Conservation (phyloP, 2,888 invertebrate genomes). For the Iselma pallidipennis region DNA sequence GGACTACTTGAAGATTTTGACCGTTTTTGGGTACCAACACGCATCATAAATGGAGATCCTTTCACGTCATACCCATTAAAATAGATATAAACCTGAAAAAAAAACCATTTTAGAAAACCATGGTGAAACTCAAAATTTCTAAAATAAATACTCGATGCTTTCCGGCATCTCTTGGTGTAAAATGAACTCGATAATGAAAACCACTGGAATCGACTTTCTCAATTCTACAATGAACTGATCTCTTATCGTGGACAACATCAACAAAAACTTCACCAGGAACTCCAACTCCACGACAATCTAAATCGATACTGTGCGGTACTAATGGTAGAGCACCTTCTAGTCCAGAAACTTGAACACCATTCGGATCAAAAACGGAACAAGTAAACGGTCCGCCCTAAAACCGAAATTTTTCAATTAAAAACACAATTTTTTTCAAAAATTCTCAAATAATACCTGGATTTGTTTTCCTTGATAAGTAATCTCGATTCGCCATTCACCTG, state of each 20-base stretch:
- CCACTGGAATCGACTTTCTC: slow-evolving; percentile 77
- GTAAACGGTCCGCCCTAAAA: slow-evolving; percentile 91
- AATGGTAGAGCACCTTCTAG: slow-evolving; percentile 83
- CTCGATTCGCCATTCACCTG: slow-evolving; percentile 96
- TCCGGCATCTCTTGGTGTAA: slow-evolving; percentile 77
- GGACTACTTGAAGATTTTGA: slow-evolving; percentile 59
- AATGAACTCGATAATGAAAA: slow-evolving; percentile 70
- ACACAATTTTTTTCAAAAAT: neutral
- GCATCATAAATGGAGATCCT: slow-evolving; percentile 86
- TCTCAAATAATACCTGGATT: slow-evolving; percentile 65
- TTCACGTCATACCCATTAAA: slow-evolving; percentile 87
- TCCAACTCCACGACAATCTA: slow-evolving; percentile 72
- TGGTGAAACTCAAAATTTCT: too few relatives aligned
- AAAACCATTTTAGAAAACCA: neutral
- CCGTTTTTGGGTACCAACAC: slow-evolving; percentile 77
- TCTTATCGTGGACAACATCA: slow-evolving; percentile 88
- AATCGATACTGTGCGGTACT: slow-evolving; percentile 83
- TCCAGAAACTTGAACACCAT: slow-evolving; percentile 81
- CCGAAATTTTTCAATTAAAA: slow-evolving; percentile 9
- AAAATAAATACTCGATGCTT: slow-evolving; percentile 67
- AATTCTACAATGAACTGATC: slow-evolving; percentile 80
- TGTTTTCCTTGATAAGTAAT: slow-evolving; percentile 95
- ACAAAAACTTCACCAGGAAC: slow-evolving; percentile 86
- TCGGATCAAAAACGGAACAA: slow-evolving; percentile 93
- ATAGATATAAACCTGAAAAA: slow-evolving; percentile 78